These are phyloP conservation scores for Drosophila navojoa DNA, from an alignment of 1,140 invertebrate genomes.

Conservation along the genomic window DNA sequence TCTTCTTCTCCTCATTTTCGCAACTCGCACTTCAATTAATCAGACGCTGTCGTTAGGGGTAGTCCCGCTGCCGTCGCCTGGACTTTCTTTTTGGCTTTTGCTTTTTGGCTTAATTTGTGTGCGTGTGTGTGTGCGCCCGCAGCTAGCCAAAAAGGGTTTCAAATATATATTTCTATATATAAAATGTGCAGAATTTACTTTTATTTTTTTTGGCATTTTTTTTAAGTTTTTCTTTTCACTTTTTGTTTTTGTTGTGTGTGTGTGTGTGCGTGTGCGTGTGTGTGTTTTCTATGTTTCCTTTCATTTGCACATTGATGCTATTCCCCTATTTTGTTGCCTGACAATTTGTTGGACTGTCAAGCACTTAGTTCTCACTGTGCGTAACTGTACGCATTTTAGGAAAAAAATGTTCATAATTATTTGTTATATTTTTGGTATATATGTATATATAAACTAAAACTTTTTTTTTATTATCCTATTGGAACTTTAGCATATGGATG, in stretches of 20 bases:
- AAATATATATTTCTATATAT: slow-evolving; percentile 1
- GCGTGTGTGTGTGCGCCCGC: slow-evolving; percentile 19
- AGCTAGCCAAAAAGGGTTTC: slow-evolving; percentile 25
- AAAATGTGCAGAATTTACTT: slow-evolving; percentile 17
- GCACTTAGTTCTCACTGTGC: not conserved
- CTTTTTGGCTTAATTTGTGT: not conserved
- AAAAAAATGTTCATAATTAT: too few relatives aligned
- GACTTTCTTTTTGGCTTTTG: slow-evolving; percentile 30
- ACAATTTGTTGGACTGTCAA: not conserved
- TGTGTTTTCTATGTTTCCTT: slow-evolving; percentile 1
- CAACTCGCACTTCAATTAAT: slow-evolving; percentile 82
- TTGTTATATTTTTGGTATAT: too few relatives aligned
- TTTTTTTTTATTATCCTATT: too few relatives aligned
- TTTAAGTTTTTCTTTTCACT: slow-evolving; percentile 2
- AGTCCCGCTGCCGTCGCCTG: slow-evolving; percentile 42
- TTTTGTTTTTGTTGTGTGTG: not conserved
- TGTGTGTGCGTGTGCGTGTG: not conserved
- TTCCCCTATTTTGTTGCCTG: not conserved
- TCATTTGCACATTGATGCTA: not conserved
- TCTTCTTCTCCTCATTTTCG: slow-evolving; percentile 54
- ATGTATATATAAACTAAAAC: too few relatives aligned
- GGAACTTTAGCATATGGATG: too few relatives aligned
- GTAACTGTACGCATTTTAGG: slow-evolving; percentile 21
- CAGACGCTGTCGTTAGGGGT: slow-evolving; percentile 56
- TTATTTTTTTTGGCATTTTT: slow-evolving; percentile 6